These are phyloP conservation scores for Lasioglossum oenotherae DNA, from an alignment of 2,888 invertebrate genomes.

Conservation along the genomic window DNA sequence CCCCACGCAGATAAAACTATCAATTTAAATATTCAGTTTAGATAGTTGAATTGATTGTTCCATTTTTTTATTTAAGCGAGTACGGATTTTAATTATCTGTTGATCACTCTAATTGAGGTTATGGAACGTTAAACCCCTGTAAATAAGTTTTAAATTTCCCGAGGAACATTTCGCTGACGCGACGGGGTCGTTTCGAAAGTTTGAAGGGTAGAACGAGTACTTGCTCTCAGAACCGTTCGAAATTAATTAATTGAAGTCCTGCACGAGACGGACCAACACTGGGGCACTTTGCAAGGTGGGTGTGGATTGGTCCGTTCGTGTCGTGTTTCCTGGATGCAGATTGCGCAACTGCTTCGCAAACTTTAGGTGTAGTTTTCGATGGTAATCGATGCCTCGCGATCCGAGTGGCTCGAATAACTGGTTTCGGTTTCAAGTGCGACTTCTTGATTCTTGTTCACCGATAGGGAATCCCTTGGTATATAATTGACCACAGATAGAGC, in stretches of 20 bases:
- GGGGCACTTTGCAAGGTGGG: neutral
- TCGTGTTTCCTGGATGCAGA: neutral
- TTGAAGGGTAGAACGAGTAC: neutral
- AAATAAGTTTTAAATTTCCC: slow-evolving; percentile 17
- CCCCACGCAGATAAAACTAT: too few species aligned
- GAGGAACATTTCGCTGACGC: neutral
- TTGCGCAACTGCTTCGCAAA: neutral
- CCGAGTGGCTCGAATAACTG: slow-evolving; percentile 8
- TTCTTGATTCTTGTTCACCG: neutral
- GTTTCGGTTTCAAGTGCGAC: neutral
- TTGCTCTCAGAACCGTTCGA: neutral
- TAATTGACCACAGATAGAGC: neutral
- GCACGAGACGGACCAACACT: neutral
- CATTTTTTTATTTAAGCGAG: neutral
- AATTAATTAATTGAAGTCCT: slow-evolving; percentile 29
- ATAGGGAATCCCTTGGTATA: neutral
- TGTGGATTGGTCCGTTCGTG: too few species aligned
- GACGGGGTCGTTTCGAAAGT: slow-evolving; percentile 1
- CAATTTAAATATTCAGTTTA: too few species aligned
- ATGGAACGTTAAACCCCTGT: neutral
- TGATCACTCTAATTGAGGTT: neutral
- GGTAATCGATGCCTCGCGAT: neutral
- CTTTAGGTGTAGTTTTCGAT: neutral
- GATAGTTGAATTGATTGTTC: neutral
- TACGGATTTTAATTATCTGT: neutral